phyloP scores from a whole-genome alignment of 2,888 invertebrate species.

The Acrocyrtus sp. region DNA sequence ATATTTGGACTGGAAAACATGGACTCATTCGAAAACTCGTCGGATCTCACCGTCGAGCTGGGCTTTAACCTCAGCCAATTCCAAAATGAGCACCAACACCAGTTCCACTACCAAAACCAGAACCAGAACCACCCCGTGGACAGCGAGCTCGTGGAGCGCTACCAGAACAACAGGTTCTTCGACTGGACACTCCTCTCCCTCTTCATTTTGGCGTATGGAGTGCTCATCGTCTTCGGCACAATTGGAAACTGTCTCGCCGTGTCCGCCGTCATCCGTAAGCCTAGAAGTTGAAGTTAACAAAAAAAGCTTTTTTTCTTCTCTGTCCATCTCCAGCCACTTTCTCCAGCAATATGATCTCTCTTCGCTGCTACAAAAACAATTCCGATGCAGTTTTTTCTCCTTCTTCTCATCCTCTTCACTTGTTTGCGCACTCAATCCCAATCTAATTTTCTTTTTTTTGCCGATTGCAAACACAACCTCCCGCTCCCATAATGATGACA shows the following conservation, averaged over 20 bases:
- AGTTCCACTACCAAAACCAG: neutral
- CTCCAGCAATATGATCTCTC: too few species aligned
- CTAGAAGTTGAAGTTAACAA: too few species aligned
- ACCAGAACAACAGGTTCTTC: slow-evolving; percentile 73
- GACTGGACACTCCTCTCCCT: slow-evolving; percentile 76
- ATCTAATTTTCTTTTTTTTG: too few species aligned
- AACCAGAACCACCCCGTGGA: neutral
- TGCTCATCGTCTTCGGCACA: slow-evolving; percentile 83
- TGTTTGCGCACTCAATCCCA: too few species aligned
- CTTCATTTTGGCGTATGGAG: slow-evolving; percentile 77
- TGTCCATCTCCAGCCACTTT: neutral
- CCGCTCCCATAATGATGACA: too few species aligned
- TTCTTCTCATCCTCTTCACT: too few species aligned
- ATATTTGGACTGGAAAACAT: neutral
- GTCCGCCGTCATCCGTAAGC: slow-evolving; percentile 79
- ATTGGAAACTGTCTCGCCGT: slow-evolving; percentile 89
- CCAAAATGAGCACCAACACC: too few species aligned
- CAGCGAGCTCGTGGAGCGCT: slow-evolving; percentile 42
- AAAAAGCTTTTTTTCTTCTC: neutral
- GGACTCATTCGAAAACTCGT: neutral
- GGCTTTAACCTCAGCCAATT: neutral
- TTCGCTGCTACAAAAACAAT: too few species aligned
- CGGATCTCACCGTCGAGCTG: neutral
- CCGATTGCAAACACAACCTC: too few species aligned
- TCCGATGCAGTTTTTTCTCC: too few species aligned